These are phyloP conservation scores for Diorhabda sublineata DNA, from an alignment of 1,140 invertebrate genomes.

Conservation along the genomic window DNA sequence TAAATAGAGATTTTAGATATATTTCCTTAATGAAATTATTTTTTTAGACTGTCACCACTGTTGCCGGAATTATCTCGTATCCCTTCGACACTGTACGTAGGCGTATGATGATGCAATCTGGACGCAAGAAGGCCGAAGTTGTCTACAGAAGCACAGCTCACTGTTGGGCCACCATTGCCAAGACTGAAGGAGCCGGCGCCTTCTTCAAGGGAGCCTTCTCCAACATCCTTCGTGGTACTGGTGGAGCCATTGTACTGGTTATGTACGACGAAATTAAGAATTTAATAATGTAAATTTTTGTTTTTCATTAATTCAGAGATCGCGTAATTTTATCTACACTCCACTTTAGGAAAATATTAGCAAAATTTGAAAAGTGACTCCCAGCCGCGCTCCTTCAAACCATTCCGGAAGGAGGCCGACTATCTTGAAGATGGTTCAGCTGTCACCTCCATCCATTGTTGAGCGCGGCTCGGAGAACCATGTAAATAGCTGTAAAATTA, in stretches of 20 bases:
- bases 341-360: slow-evolving; percentile 27
- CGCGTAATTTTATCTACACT: slow-evolving; percentile 26
- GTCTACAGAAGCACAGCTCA: slow-evolving; percentile 70
- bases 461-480: slow-evolving; percentile 21
- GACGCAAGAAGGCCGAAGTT: slow-evolving; percentile 61
- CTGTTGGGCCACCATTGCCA: slow-evolving; percentile 67
- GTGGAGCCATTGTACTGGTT: slow-evolving; percentile 73
- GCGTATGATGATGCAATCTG: slow-evolving; percentile 88
- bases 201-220: slow-evolving; percentile 83
- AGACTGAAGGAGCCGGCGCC: slow-evolving; percentile 60
- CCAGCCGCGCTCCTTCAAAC: slow-evolving; percentile 10
- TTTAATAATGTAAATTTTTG: slow-evolving; percentile 46
- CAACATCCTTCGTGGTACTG: slow-evolving; percentile 73
- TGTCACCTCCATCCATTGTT: slow-evolving; percentile 14
- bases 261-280: slow-evolving; percentile 75
- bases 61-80: slow-evolving; percentile 68
- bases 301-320: slow-evolving; percentile 22
- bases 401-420: slow-evolving; percentile 16
- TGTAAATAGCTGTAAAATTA: slow-evolving; percentile 32
- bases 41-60: slow-evolving; percentile 45
- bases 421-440: slow-evolving; percentile 18
- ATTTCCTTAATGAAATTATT: too few relatives aligned
- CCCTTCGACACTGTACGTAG: slow-evolving; percentile 86
- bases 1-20: too few relatives aligned
- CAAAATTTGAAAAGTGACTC: slow-evolving; percentile 10